Evolutionary conservation across 2,888 invertebrate genomes (phyloP).

Genomic region (Thymelicus sylvestris): DNA sequence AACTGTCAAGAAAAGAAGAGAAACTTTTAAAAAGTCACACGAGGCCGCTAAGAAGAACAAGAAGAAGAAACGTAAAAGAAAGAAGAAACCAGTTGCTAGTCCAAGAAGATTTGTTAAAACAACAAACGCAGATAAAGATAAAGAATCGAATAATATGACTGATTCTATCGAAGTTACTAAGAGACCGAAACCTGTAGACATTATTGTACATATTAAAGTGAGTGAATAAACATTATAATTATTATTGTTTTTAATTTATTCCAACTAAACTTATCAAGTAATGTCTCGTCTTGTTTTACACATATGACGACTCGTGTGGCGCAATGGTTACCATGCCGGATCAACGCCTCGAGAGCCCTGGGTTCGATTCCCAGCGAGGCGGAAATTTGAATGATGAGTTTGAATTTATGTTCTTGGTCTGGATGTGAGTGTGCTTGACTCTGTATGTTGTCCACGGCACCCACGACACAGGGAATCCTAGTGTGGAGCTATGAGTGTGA

Average conservation of each 20-base stretch:
- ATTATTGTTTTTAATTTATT: conserved; percentile 23
- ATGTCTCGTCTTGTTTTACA: too few relatives aligned
- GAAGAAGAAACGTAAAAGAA: conserved; percentile 36
- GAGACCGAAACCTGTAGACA: conserved; percentile 56
- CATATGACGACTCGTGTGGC: too few relatives aligned
- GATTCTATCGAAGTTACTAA: conserved; percentile 29
- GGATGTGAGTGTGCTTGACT: too few relatives aligned
- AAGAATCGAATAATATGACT: conserved; percentile 39
- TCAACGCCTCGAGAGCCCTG: too few relatives aligned
- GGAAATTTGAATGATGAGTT: too few relatives aligned
- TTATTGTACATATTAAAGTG: conserved; percentile 66
- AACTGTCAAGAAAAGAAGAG: not conserved
- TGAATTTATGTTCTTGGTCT: too few relatives aligned
- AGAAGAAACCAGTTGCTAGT: conserved; percentile 17
- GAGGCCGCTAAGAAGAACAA: conserved; percentile 29
- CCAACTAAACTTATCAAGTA: too few relatives aligned
- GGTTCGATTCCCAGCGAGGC: too few relatives aligned
- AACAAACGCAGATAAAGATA: conserved; percentile 28
- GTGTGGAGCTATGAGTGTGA: too few relatives aligned
- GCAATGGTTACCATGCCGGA: too few relatives aligned
- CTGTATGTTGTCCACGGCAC: too few relatives aligned
- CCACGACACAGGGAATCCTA: too few relatives aligned
- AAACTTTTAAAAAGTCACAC: conserved; percentile 11
- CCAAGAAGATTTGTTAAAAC: conserved; percentile 38
- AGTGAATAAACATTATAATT: conserved; percentile 46